Evolutionary conservation across 1,140 invertebrate genomes (phyloP), one percentile per base, ranked within the genome.

Genomic region (Drosophila pandora): DNA sequence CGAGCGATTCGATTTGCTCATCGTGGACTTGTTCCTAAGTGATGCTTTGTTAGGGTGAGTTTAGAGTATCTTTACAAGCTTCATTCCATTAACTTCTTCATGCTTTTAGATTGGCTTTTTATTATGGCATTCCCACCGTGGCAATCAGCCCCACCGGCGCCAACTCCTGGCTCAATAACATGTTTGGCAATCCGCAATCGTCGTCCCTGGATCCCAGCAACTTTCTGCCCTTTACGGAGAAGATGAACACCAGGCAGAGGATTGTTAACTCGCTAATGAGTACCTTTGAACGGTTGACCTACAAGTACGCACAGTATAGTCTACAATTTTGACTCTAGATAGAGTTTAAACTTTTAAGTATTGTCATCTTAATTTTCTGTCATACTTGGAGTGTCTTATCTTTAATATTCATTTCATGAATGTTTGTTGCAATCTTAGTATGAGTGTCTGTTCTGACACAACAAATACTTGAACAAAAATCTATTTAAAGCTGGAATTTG

Each of bases 151-250:
- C 94, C 2, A 93, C 93, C 34, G 93, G 93, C 2, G 91, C 94
- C 1, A 93, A 95, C 59, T 94, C 94, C 0, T 95, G 94, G 94
- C 90, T 93, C 2, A 93, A 94, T 53, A 93, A 93, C 4, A 92
- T 94, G 61, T 91, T 95, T 23, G 94, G 92, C 0, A 95, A 95
- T 80, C 94, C 94, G 0, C 93, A 95, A 23, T 94, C 93, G 25
- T 91, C 94, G 0, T 93, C 94, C 0, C 93, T 94, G 67, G 92
- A 94, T 23, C 94, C 95, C 0, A 93, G 93, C 21, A 94, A 93
- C 53, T 92, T 95, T 76, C 78, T 94, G 9, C 80, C 91, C 0
- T 93, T 92, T 32, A 90, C 92, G 0, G 92, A 94, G 52, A 75
- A 91, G 4, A 94, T 95, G 94, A 93, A 81, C 21, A 93, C 95